Conservation (phyloP, 2,113 vertebrate genomes). For the Calidris pugnax region DNA sequence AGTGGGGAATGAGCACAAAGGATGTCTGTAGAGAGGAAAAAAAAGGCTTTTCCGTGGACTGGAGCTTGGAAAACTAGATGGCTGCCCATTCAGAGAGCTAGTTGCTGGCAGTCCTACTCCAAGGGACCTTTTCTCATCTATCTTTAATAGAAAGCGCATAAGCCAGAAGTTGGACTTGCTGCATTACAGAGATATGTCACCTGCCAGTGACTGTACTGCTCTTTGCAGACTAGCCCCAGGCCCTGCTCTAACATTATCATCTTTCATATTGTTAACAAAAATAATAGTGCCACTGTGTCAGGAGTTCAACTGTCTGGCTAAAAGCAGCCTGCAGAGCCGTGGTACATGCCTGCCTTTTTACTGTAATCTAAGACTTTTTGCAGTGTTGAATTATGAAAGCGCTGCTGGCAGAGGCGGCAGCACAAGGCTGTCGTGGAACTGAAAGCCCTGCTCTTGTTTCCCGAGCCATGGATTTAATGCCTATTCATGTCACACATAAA, state of each 20-base stretch:
- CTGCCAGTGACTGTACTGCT: not conserved
- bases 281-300: not conserved
- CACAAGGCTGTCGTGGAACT: accelerated
- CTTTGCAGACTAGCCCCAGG: not conserved
- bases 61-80: not conserved
- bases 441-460: not conserved
- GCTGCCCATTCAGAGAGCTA: not conserved
- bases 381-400: not conserved
- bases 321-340: not conserved
- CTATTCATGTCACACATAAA: not conserved
- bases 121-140: not conserved
- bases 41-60: not conserved
- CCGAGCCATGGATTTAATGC: not conserved
- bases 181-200: not conserved
- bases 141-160: not conserved
- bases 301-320: not conserved
- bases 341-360: not conserved
- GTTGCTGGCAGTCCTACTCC: not conserved
- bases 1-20: not conserved
- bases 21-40: not conserved
- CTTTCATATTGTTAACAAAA: not conserved
- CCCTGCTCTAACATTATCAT: not conserved
- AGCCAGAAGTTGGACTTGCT: accelerated
- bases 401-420: not conserved
- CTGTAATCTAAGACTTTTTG: not conserved